Conservation (phyloP, 2,888 invertebrate genomes). For the Teleiodes luculella region DNA sequence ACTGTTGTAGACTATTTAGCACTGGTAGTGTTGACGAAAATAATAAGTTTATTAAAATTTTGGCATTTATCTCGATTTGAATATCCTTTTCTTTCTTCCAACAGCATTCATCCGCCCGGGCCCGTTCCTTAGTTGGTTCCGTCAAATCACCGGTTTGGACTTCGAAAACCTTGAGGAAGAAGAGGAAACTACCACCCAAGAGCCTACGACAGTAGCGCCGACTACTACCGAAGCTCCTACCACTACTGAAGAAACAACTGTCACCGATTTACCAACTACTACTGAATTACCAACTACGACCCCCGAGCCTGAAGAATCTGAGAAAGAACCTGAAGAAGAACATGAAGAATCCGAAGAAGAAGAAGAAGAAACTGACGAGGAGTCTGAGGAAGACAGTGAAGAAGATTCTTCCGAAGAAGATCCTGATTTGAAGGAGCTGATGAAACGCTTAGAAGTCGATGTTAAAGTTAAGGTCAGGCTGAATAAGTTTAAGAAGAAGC, state of each 20-base stretch:
- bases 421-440: conserved; percentile 44
- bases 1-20: too few relatives aligned
- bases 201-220: conserved; percentile 20
- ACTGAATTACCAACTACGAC: conserved; percentile 13
- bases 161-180: conserved; percentile 53
- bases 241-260: conserved; percentile 15
- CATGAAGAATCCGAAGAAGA: conserved; percentile 34
- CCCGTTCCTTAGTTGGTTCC: conserved; percentile 59
- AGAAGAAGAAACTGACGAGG: conserved; percentile 47
- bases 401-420: conserved; percentile 39
- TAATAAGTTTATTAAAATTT: too few relatives aligned
- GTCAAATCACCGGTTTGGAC: conserved; percentile 50
- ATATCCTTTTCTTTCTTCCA: too few relatives aligned
- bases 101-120: conserved; percentile 63
- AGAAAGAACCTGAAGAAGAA: conserved; percentile 22
- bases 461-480: conserved; percentile 62
- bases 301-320: conserved; percentile 13
- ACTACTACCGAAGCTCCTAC: conserved; percentile 16
- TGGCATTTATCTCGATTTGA: too few relatives aligned
- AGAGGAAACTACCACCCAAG: conserved; percentile 21
- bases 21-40: too few relatives aligned
- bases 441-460: conserved; percentile 58
- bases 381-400: conserved; percentile 32
- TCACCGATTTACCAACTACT: conserved; percentile 21
- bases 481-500: conserved; percentile 47